Percentiles rank a stretch among this genome's conserved stretches.
These are phyloP conservation scores for Shargacucullia verbasci DNA, from an alignment of 2,888 invertebrate species.

Conservation along the genomic window DNA sequence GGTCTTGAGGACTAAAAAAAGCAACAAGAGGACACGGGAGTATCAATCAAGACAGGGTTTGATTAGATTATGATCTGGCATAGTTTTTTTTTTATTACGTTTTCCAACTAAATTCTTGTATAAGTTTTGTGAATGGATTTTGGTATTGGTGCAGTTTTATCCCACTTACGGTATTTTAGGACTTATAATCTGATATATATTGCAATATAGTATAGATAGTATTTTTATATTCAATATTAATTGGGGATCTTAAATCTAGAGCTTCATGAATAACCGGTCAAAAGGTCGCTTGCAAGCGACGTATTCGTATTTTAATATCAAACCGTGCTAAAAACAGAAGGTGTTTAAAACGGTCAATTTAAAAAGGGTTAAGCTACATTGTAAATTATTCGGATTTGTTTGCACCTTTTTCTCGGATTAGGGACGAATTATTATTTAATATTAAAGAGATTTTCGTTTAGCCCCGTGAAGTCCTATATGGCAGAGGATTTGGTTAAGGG, in stretches of 20 bases:
- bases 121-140: too few relatives aligned
- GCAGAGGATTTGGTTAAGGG: constrained; percentile 27
- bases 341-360: constrained; percentile 34
- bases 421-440: constrained; percentile 49
- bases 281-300: constrained; percentile 19
- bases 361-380: constrained; percentile 40
- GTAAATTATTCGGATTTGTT: constrained; percentile 47
- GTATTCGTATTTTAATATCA: constrained; percentile 24
- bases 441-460: constrained; percentile 40
- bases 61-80: constrained; percentile 25
- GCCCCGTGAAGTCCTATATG: constrained; percentile 24
- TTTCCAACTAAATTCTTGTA: neutral
- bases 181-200: too few relatives aligned
- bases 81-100: neutral
- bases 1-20: constrained; percentile 48
- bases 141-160: too few relatives aligned
- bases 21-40: constrained; percentile 22
- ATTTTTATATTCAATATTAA: too few relatives aligned
- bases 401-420: constrained; percentile 50
- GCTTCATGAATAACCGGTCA: neutral
- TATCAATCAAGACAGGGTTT: constrained; percentile 30
- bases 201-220: too few relatives aligned
- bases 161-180: too few relatives aligned
- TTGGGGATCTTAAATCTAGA: too few relatives aligned
- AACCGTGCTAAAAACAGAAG: constrained; percentile 15